These are phyloP conservation scores for Hippocampus guttulatus DNA, from an alignment of 2,113 vertebrate species.

Conservation along the genomic window DNA sequence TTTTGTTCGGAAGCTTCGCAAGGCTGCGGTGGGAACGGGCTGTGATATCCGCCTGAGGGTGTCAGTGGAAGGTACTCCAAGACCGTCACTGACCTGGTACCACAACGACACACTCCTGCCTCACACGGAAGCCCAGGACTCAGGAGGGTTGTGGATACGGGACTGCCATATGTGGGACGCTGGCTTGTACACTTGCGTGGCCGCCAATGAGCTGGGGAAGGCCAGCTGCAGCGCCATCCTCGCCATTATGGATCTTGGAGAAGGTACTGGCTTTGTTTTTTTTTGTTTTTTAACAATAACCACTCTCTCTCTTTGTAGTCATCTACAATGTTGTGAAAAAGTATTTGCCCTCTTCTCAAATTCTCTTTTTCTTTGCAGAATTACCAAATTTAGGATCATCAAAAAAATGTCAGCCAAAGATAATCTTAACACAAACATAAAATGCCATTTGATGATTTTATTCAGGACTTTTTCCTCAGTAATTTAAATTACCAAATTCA, in stretches of 20 bases:
- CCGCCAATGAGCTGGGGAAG: constrained; percentile 79
- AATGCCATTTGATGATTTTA: too few species aligned
- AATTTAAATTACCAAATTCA: too few species aligned
- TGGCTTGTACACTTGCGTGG: constrained; percentile 85
- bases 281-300: background rate
- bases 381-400: too few species aligned
- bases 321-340: too few species aligned
- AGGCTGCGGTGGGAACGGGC: constrained; percentile 80
- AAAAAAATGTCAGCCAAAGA: too few species aligned
- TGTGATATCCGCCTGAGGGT: constrained; percentile 85
- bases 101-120: constrained; percentile 74
- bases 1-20: constrained; percentile 84
- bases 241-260: constrained; percentile 85
- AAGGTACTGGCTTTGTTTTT: constrained; percentile 53
- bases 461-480: too few species aligned
- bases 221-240: constrained; percentile 79
- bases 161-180: constrained; percentile 79
- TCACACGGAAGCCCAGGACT: constrained; percentile 67
- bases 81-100: constrained; percentile 84
- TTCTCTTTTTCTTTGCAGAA: too few species aligned
- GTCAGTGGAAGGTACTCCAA: constrained; percentile 76
- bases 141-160: constrained; percentile 84
- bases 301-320: background rate
- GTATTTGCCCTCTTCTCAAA: too few species aligned
- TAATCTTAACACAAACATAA: too few species aligned